Evolutionary conservation across 2,888 invertebrate species (phyloP).

Genomic region (Archips crataeganus): DNA sequence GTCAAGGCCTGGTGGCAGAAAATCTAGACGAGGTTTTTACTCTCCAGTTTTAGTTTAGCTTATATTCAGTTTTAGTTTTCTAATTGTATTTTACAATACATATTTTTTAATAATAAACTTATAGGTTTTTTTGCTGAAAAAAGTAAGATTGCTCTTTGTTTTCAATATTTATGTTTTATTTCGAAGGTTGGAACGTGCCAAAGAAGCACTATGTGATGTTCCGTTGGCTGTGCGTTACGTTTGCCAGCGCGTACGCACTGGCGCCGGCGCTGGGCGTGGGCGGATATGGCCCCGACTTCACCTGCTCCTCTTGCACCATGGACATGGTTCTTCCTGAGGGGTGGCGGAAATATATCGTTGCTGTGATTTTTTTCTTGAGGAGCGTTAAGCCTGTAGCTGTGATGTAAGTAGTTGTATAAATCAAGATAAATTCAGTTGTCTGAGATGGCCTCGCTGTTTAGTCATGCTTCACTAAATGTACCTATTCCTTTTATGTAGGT

Average conservation of each 20-base stretch:
- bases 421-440: background rate
- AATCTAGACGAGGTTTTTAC: too few species aligned
- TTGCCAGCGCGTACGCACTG: constrained; percentile 67
- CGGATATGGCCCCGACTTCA: constrained; percentile 70
- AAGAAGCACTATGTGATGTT: constrained; percentile 67
- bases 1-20: too few species aligned
- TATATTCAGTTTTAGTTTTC: too few species aligned
- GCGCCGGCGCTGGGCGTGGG: constrained; percentile 73
- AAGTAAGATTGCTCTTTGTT: background rate
- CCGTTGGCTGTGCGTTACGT: constrained; percentile 63
- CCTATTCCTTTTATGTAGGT: too few species aligned
- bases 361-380: constrained; percentile 65
- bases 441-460: too few species aligned
- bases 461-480: too few species aligned
- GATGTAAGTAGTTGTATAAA: constrained; percentile 6
- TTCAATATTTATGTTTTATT: background rate
- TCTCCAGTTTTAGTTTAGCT: too few species aligned
- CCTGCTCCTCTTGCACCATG: constrained; percentile 71
- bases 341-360: constrained; percentile 62
- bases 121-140: too few species aligned
- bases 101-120: too few species aligned
- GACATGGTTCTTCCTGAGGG: constrained; percentile 67
- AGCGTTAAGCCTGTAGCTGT: constrained; percentile 77
- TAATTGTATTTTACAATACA: too few species aligned
- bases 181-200: constrained; percentile 67